phyloP scores from a whole-genome alignment of 2,888 invertebrate genomes.

The Oscheius onirici region DNA sequence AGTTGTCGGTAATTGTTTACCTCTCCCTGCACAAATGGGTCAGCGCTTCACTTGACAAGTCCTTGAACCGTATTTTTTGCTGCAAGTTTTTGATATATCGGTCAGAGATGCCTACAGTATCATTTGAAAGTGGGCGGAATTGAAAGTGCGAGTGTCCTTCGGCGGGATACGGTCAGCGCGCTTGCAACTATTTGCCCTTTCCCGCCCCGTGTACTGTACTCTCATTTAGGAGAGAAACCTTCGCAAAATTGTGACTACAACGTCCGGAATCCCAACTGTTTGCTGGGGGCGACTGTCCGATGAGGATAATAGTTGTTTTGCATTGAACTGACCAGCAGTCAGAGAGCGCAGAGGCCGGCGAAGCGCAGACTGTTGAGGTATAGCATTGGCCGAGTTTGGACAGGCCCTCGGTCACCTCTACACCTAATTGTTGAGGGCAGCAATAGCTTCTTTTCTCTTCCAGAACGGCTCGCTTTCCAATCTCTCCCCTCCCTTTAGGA shows the following conservation, averaged over 20 bases:
- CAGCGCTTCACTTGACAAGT: constrained; percentile 2
- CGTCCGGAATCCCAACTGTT: constrained; percentile 25
- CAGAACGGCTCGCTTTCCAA: constrained; percentile 6
- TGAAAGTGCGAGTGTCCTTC: constrained; percentile 27
- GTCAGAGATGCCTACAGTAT: neutral
- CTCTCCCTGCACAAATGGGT: constrained; percentile 4
- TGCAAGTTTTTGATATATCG: neutral
- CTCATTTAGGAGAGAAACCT: neutral
- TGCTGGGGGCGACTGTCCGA: constrained; percentile 25
- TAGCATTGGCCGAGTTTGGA: constrained; percentile 34
- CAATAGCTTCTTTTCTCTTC: neutral
- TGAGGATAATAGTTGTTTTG: constrained; percentile 35
- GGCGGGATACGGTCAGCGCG: constrained; percentile 16
- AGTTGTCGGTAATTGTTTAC: constrained; percentile 21
- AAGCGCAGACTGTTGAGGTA: constrained; percentile 12
- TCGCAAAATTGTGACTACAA: neutral
- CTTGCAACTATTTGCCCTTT: constrained; percentile 32
- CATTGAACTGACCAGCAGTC: constrained; percentile 24
- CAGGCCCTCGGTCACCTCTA: constrained; percentile 9
- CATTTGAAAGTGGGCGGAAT: neutral
- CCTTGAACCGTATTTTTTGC: neutral
- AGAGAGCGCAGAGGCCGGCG: constrained; percentile 16
- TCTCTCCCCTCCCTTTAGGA: neutral
- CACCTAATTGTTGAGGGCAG: neutral
- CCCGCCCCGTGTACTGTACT: neutral